Percentiles rank a stretch among this genome's conserved stretches.
Conservation (phyloP, 2,113 vertebrate genomes). For the Isurus oxyrinchus region DNA sequence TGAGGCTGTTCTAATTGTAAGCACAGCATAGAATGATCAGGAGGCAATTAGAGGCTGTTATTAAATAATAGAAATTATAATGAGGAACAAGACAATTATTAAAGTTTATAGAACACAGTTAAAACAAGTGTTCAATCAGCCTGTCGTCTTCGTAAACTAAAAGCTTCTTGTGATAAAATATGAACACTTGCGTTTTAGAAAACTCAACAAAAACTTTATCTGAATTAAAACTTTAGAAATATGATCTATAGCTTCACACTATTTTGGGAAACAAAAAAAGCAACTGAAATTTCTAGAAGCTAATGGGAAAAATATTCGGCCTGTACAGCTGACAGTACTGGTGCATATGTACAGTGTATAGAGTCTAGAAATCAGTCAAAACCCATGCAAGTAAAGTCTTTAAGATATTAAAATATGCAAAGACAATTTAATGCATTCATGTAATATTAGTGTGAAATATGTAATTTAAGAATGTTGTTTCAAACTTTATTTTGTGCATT, state of each 20-base stretch:
- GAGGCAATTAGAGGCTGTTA: not conserved
- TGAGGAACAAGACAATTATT: not conserved
- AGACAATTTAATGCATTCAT: not conserved
- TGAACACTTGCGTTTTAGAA: not conserved
- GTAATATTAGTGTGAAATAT: not conserved
- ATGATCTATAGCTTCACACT: not conserved
- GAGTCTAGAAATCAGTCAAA: not conserved
- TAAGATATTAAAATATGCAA: not conserved
- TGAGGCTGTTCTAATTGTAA: not conserved
- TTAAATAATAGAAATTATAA: not conserved
- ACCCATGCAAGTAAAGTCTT: not conserved
- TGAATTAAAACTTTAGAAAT: not conserved
- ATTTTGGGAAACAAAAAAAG: not conserved
- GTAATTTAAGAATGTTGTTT: not conserved
- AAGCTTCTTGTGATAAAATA: not conserved
- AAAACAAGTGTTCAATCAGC: not conserved
- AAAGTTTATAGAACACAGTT: not conserved
- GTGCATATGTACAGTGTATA: not conserved
- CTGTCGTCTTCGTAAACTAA: not conserved
- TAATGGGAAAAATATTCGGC: not conserved
- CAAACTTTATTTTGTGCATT: not conserved
- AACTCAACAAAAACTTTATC: not conserved
- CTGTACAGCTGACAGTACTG: not conserved
- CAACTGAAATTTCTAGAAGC: not conserved
- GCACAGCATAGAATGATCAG: not conserved